Base-by-base conservation (phyloP, 2,797 vertebrate genomes). In the Toxotes lorentzi region DNA sequence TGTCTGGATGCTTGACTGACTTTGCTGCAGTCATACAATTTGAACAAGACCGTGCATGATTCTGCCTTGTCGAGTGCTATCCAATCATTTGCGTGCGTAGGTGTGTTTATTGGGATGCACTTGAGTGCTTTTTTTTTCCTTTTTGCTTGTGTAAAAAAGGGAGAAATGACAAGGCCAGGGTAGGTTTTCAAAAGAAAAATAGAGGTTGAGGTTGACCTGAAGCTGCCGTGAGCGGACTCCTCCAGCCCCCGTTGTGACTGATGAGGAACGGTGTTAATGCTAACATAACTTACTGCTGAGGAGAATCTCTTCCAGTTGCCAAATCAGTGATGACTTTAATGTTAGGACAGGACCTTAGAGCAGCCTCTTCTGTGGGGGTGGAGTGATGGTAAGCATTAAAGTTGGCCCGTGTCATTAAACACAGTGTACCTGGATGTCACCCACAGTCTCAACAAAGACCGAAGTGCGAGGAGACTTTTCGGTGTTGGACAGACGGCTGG, bases 11-110 rank as follows among this genome's bases (percentile, higher is more conserved):
- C 76, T 87, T 38, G 45, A 68, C 83, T 80, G 70, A 70, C 76
- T 88, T 82, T 53, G 8, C 84, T 50, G 71, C 74, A 72, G 61
- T 83, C 79, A 19, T 13, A 53, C 53, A 79, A 34, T 88, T 73
- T 67, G 60, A 78, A 90, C 93, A 93, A 91, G 92, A 90, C 92
- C 0, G 70, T 73, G 84, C 92, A 89, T 56, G 93, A 92, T 61
- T 73, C 21, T 53, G 53, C 79, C 54, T 70, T 24, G 50, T 80
- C 73, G 34, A 41, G 35, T 9, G 71, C 74, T 58, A 86, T 81
- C 84, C 83, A 83, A 60, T 91, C 69, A 68, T 88, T 90, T 83
- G 24, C 0, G 1, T 71, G 62, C 57, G 54, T 71, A 62, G 78
- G 81, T 77, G 76, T 85, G 78, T 79, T 84, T 86, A 69, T 78